A percentile compares a stretch with the other conserved stretches of the same genome.
Evolutionary conservation across 1,140 invertebrate species (phyloP).

Genomic region (Bombus sibiricus): DNA sequence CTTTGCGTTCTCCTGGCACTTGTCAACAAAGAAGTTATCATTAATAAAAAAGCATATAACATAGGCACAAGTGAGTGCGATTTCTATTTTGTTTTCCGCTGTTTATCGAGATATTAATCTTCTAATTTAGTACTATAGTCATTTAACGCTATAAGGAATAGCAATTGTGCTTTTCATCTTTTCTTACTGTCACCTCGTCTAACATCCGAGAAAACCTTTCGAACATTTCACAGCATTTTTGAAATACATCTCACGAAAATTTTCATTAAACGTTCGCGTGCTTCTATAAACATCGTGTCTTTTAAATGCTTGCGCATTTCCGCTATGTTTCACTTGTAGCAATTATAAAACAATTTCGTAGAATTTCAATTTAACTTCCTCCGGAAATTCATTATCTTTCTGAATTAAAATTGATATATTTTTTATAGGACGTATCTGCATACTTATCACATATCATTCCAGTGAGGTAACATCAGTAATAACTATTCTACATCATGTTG

Average conservation of each 20-base stretch:
- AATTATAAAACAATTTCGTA: not conserved
- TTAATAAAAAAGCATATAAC: conserved; percentile 45
- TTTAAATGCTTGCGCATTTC: not conserved
- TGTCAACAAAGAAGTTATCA: conserved; percentile 69
- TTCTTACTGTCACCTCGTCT: conserved; percentile 22
- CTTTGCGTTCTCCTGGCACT: conserved; percentile 55
- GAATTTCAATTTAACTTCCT: not conserved
- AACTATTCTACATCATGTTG: not conserved
- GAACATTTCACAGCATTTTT: not conserved
- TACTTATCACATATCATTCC: not conserved
- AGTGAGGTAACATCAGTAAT: not conserved
- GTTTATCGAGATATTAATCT: not conserved
- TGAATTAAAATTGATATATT: not conserved
- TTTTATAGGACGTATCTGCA: not conserved
- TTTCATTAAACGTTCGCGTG: not conserved
- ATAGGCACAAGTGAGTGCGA: conserved; percentile 56
- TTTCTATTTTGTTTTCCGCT: not conserved
- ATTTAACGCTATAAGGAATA: conserved; percentile 15
- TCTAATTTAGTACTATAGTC: conserved; percentile 19
- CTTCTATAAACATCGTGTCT: not conserved
- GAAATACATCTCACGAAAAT: not conserved
- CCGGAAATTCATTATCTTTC: not conserved
- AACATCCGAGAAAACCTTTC: not conserved
- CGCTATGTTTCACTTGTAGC: not conserved
- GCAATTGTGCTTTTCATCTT: conserved; percentile 27